Conservation (phyloP, 2,113 vertebrate species). For the Caranx melampygus region DNA sequence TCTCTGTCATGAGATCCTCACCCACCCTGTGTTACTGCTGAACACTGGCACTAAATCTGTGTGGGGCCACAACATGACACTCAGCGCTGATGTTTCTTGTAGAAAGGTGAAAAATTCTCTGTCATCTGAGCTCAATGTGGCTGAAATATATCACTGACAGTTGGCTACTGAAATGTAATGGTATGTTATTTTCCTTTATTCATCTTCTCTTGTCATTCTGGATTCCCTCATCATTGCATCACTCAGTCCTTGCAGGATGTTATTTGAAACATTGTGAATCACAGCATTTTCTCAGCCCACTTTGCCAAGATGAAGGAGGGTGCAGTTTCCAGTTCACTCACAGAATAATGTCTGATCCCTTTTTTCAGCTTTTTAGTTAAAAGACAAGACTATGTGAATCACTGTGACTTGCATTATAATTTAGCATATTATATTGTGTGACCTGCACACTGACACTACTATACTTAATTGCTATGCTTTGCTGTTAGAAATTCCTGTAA, state of each 20-base stretch:
- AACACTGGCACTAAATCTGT: neutral
- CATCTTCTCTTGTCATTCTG: neutral
- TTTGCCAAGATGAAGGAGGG: neutral
- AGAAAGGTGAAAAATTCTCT: neutral
- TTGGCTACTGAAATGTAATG: neutral
- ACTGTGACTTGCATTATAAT: neutral
- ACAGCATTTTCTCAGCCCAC: neutral
- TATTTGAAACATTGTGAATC: neutral
- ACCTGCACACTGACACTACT: neutral
- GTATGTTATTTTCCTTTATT: neutral
- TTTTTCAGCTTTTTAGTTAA: neutral
- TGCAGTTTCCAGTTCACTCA: neutral
- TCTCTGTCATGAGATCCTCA: neutral
- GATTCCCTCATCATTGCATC: neutral
- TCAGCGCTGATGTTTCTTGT: neutral
- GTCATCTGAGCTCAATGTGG: neutral
- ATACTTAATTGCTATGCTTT: too few species aligned
- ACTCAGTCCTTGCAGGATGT: neutral
- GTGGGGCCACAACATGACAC: conserved; percentile 5
- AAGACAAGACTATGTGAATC: too few species aligned
- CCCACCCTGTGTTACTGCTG: neutral
- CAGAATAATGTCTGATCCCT: neutral
- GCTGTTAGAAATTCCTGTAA: too few species aligned
- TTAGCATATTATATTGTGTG: too few species aligned
- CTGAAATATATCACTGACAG: neutral